A percentile compares a stretch with the other conserved stretches of the same genome.
Evolutionary conservation across 1,140 invertebrate species (phyloP).

Genomic region (Aphaenogaster ashmeadi): DNA sequence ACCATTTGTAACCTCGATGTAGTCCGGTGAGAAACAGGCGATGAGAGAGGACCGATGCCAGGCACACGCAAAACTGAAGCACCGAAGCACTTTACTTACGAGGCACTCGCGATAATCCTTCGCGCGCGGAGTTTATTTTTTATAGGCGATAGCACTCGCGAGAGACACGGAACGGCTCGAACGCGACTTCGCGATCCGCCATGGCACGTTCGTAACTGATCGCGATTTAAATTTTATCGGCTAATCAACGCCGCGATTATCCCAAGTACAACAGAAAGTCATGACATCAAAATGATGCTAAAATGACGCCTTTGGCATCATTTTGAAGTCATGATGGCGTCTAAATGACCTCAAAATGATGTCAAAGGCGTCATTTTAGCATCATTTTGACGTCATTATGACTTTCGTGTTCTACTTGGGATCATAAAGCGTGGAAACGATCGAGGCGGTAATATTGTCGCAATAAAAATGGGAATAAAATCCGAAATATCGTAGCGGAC

Average conservation of each 20-base stretch:
- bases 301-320: no score
- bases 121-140: background rate
- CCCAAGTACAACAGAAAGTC: no score
- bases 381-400: no score
- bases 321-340: no score
- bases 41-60: background rate
- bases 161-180: background rate
- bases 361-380: no score
- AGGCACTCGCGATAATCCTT: background rate
- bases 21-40: background rate
- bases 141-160: background rate
- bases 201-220: background rate
- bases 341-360: no score
- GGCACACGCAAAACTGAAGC: background rate
- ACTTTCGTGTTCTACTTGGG: no score
- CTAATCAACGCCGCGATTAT: background rate
- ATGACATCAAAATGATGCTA: no score
- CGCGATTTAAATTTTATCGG: background rate
- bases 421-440: background rate
- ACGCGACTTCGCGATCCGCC: background rate
- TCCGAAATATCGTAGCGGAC: no score
- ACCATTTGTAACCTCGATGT: background rate
- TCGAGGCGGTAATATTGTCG: background rate
- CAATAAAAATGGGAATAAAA: background rate
- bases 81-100: background rate